Evolutionary conservation across 2,888 invertebrate species (phyloP).

Genomic region (Drosophila subquinaria): DNA sequence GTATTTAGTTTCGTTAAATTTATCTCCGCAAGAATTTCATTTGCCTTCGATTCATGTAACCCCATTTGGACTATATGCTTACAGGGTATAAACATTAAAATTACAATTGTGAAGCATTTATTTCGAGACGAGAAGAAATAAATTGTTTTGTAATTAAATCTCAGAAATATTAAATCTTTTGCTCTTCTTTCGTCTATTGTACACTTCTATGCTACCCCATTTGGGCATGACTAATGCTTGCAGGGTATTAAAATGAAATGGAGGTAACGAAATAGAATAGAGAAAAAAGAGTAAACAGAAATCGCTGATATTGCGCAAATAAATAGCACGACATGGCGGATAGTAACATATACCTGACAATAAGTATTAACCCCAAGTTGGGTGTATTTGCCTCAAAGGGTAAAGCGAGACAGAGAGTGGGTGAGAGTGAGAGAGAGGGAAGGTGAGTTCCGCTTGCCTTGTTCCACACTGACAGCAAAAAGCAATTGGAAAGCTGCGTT

Average conservation of each 20-base stretch:
- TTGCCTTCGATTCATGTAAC: no score
- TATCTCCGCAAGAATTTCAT: no score
- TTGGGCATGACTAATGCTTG: neutral
- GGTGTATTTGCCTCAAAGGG: slow-evolving; percentile 1
- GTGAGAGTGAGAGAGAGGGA: neutral
- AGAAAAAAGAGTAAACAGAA: slow-evolving; percentile 24
- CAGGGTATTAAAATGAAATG: slow-evolving; percentile 22
- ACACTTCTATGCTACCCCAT: neutral
- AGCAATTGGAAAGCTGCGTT: slow-evolving; percentile 61
- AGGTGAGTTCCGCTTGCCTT: slow-evolving; percentile 34
- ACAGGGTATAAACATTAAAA: neutral
- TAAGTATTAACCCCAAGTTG: slow-evolving; percentile 60
- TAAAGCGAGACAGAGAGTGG: neutral
- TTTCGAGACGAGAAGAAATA: neutral
- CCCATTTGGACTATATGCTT: no score
- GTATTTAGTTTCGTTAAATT: no score
- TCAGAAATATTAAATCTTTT: no score
- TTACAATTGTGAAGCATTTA: neutral
- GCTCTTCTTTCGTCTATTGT: neutral
- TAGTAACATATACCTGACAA: slow-evolving; percentile 65
- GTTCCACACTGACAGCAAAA: slow-evolving; percentile 39
- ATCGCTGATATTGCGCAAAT: slow-evolving; percentile 65
- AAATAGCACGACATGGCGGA: slow-evolving; percentile 55
- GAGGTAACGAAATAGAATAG: neutral
- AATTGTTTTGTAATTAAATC: neutral